phyloP scores from a whole-genome alignment of 2,797 vertebrate genomes.

The Picus viridis region DNA sequence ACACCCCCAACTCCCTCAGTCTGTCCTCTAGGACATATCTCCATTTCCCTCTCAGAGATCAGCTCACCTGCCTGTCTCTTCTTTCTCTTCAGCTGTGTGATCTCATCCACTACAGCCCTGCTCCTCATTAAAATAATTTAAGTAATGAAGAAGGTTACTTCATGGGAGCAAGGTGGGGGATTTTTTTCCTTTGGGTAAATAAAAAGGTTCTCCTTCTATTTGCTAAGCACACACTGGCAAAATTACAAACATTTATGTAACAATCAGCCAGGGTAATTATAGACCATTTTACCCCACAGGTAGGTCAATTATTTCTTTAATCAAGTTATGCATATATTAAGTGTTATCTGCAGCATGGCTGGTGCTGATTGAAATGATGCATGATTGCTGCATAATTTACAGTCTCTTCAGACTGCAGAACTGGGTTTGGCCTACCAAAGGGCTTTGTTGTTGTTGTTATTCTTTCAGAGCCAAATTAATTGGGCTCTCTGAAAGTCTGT shows the following conservation, averaged over 20 bases:
- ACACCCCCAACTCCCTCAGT: too few relatives aligned
- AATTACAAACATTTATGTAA: conserved; percentile 38
- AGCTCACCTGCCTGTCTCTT: conserved; percentile 16
- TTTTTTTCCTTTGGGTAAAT: neutral
- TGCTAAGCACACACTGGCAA: neutral
- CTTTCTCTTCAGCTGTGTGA: conserved; percentile 29
- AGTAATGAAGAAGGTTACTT: neutral
- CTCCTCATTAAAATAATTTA: conserved; percentile 50
- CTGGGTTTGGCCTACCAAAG: neutral
- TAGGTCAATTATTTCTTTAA: conserved; percentile 49
- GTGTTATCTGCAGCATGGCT: neutral
- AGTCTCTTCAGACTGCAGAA: conserved; percentile 8
- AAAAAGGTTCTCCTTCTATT: neutral
- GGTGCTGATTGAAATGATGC: conserved; percentile 13
- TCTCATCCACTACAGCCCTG: conserved; percentile 23
- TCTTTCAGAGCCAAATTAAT: neutral
- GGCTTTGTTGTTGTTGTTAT: neutral
- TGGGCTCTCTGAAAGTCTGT: neutral
- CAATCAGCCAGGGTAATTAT: conserved; percentile 27
- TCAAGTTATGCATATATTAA: conserved; percentile 40
- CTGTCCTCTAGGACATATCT: neutral
- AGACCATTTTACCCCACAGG: conserved; percentile 25
- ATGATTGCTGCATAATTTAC: conserved; percentile 33
- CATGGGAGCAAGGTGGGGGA: neutral
- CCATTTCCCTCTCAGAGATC: conserved; percentile 39